phyloP scores from a whole-genome alignment of 2,113 vertebrate species.

The Siphamia tubifer region DNA sequence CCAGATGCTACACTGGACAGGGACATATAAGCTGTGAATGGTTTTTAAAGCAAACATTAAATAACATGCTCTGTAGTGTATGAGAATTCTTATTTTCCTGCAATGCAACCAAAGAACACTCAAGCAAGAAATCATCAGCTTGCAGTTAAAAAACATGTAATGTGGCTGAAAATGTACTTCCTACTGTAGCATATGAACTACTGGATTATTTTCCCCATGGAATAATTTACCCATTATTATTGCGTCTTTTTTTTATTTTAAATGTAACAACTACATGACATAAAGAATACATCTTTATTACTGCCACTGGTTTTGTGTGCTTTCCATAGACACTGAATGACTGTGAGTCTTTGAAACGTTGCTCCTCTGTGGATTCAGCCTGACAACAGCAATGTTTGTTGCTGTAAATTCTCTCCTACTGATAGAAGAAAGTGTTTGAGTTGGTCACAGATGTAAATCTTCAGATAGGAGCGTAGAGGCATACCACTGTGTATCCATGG shows the following conservation, averaged over 20 bases:
- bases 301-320: too few relatives aligned
- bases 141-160: background rate
- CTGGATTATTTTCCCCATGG: background rate
- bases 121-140: conserved; percentile 21
- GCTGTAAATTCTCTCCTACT: background rate
- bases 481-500: conserved; percentile 43
- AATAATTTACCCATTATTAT: too few relatives aligned
- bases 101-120: background rate
- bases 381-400: conserved; percentile 19
- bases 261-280: too few relatives aligned
- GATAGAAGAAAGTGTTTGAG: background rate
- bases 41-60: conserved; percentile 16
- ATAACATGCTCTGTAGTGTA: background rate
- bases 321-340: too few relatives aligned
- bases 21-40: too few relatives aligned
- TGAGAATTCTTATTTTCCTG: conserved; percentile 2
- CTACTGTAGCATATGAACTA: background rate
- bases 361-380: background rate
- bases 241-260: too few relatives aligned
- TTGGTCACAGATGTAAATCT: conserved; percentile 30
- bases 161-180: background rate
- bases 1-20: too few relatives aligned
- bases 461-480: conserved; percentile 9
- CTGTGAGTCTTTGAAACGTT: background rate
- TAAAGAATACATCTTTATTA: too few relatives aligned